Base-by-base conservation (phyloP, 2,797 vertebrate species). In the Anabacerthia variegaticeps region DNA sequence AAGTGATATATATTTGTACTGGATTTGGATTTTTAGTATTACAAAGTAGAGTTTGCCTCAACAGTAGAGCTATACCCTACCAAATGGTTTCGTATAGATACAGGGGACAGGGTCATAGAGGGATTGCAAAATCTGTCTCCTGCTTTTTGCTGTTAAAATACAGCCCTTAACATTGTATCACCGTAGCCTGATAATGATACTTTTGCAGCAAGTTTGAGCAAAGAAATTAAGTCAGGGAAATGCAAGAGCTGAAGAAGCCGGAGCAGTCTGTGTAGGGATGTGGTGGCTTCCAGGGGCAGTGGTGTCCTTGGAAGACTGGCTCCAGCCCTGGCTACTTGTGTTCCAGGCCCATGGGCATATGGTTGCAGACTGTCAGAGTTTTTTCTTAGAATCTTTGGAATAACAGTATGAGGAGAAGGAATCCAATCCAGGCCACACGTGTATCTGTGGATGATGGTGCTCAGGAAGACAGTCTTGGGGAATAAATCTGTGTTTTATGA, bases 91-190 rank as follows among this genome's bases (percentile, higher is more conserved):
- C 28, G 41, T 55, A 14, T 23, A 19, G 32, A 21, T 24, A 41
- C 0, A 1, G 30, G 52, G 24, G 65, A 26, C 19, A 18, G 52
- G 54, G 37, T 3, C 16, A n/a, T 2, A 37, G 18, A 59, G 11
- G 6, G 51, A 43, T 43, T 69, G 39, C 32, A 74, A 32, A 68
- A 74, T 36, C 26, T 43, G 26, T 52, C 6, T 49, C 48, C 20
- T 12, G 5, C 15, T 30, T 73, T 56, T 68, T 85, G 13, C 34
- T 71, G 2, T 62, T 56, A 48, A 80, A 76, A 72, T 44, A 13
- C 14, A 39, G 19, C 20, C 32, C 11, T 55, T 56, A 6, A 24
- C 28, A 5, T n/a, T n/a, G 23, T 7, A 32, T 39, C 21, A 24
- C 2, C 10, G 6, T 12, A 17, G 51, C 14, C 34, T 74, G 26